Evolutionary conservation across 1,140 invertebrate species (phyloP).

Genomic region (Periplaneta americana): DNA sequence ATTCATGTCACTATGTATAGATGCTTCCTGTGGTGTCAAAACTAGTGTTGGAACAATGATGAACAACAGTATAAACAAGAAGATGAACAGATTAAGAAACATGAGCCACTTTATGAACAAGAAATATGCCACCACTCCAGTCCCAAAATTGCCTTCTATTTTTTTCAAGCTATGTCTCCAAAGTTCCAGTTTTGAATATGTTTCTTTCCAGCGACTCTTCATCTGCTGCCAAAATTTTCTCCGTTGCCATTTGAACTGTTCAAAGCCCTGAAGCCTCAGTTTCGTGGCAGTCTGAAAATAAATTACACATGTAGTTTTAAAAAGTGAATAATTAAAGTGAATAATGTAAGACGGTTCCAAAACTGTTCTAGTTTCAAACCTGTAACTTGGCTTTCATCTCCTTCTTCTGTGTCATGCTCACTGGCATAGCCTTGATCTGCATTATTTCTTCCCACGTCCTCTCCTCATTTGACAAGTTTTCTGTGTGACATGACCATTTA

Average conservation of each 20-base stretch:
- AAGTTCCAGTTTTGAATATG: slow-evolving; percentile 59
- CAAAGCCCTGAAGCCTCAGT: slow-evolving; percentile 68
- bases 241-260: slow-evolving; percentile 69
- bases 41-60: slow-evolving; percentile 60
- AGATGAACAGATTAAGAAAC: slow-evolving; percentile 64
- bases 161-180: slow-evolving; percentile 65
- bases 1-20: slow-evolving; percentile 17
- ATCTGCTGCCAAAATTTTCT: slow-evolving; percentile 61
- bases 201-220: slow-evolving; percentile 49
- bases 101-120: slow-evolving; percentile 76
- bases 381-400: slow-evolving; percentile 71
- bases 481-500: slow-evolving; percentile 35
- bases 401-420: slow-evolving; percentile 74
- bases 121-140: slow-evolving; percentile 74
- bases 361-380: slow-evolving; percentile 38
- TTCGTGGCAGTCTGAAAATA: slow-evolving; percentile 65
- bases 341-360: not conserved
- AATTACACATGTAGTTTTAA: not conserved
- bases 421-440: slow-evolving; percentile 76
- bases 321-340: not conserved
- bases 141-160: slow-evolving; percentile 76
- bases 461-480: slow-evolving; percentile 75
- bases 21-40: slow-evolving; percentile 32
- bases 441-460: slow-evolving; percentile 81
- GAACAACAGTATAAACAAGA: slow-evolving; percentile 56